Percentiles rank a stretch among this genome's conserved stretches.
Evolutionary conservation across 2,888 invertebrate genomes (phyloP).

Genomic region (Tachina lurida): DNA sequence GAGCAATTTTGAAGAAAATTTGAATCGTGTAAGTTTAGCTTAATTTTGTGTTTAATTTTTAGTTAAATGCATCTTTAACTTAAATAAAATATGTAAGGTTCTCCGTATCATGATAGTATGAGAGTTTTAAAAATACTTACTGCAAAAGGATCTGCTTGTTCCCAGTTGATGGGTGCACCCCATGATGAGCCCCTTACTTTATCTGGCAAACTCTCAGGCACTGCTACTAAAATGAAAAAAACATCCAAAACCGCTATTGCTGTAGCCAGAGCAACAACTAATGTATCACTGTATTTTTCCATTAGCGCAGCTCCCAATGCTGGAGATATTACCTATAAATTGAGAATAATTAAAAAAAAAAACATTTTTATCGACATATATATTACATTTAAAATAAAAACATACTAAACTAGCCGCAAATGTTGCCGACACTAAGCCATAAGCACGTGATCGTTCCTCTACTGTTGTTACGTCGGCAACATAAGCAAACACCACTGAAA

Average conservation of each 20-base stretch:
- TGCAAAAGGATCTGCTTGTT: constrained; percentile 98
- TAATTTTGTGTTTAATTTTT: too few relatives aligned
- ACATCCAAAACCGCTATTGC: constrained; percentile 98
- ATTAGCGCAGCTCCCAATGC: constrained; percentile 96
- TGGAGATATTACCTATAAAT: constrained; percentile 91
- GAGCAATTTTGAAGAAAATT: too few relatives aligned
- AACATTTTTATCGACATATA: background rate
- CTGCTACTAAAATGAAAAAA: constrained; percentile 98
- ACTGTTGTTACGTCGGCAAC: constrained; percentile 99
- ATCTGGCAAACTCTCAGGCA: constrained; percentile 98
- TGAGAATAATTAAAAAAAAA: constrained; percentile 29
- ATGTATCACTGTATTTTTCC: constrained; percentile 91
- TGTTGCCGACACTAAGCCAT: constrained; percentile 98
- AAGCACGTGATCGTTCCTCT: constrained; percentile 96
- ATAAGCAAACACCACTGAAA: constrained; percentile 99
- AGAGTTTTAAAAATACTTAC: constrained; percentile 82
- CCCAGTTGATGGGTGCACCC: constrained; percentile 97
- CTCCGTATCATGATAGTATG: background rate
- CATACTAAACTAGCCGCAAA: constrained; percentile 97
- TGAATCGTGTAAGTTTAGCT: too few relatives aligned
- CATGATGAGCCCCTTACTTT: constrained; percentile 91
- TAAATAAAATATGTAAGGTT: too few relatives aligned
- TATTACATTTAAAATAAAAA: background rate
- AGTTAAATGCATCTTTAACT: too few relatives aligned
- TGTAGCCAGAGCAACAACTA: constrained; percentile 97